phyloP scores from a whole-genome alignment of 2,113 vertebrate species.

The Pangasianodon gigas region DNA sequence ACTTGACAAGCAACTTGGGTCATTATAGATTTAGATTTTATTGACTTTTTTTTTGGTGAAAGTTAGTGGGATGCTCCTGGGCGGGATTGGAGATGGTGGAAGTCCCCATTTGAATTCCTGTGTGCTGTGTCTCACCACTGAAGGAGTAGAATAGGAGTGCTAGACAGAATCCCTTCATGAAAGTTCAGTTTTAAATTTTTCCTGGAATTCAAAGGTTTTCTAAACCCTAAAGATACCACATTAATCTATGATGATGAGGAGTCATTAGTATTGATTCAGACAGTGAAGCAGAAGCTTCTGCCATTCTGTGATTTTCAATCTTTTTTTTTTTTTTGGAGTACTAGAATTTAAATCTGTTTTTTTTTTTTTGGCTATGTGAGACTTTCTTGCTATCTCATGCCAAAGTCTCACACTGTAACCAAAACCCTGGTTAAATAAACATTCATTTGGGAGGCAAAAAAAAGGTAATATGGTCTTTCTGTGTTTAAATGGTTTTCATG shows the following conservation, averaged over 20 bases:
- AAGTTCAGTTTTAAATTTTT: background rate
- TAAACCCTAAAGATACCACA: background rate
- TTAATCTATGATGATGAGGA: background rate
- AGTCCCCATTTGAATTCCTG: conserved; percentile 4
- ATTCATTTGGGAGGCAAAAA: conserved; percentile 1
- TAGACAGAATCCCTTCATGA: background rate
- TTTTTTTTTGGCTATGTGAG: background rate
- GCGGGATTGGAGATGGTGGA: background rate
- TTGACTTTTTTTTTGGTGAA: conserved; percentile 37
- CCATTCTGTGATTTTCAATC: background rate
- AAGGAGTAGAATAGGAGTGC: background rate
- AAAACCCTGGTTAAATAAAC: background rate
- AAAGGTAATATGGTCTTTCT: conserved; percentile 17
- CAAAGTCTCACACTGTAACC: background rate
- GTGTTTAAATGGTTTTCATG: conserved; percentile 13
- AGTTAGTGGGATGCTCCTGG: conserved; percentile 24
- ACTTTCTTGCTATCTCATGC: background rate
- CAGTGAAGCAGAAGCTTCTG: background rate
- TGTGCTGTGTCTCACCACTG: background rate
- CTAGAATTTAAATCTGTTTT: background rate
- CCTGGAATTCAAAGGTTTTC: background rate
- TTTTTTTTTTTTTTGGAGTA: background rate
- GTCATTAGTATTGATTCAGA: background rate
- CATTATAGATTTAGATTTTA: conserved; percentile 94
- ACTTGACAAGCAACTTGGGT: conserved; percentile 93